Evolutionary conservation across 2,888 invertebrate species (phyloP).

Genomic region (Drosophila diplacantha): DNA sequence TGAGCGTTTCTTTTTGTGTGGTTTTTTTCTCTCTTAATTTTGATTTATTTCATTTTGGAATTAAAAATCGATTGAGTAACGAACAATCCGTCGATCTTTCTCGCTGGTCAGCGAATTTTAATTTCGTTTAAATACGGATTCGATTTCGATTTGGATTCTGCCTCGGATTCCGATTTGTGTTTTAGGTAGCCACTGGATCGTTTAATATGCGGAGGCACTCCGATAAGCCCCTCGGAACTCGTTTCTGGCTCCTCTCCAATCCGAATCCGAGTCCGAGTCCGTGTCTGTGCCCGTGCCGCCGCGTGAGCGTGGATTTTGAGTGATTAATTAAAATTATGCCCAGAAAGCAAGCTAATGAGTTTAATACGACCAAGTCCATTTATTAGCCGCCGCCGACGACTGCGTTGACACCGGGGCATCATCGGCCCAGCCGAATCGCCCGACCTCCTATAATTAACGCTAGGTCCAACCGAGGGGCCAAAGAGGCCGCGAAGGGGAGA

Average conservation of each 20-base stretch:
- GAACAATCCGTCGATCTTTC: conserved; percentile 56
- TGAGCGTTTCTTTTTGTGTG: conserved; percentile 16
- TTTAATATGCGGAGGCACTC: conserved; percentile 60
- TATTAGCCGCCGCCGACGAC: conserved; percentile 53
- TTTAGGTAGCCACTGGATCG: conserved; percentile 60
- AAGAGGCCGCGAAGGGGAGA: conserved; percentile 26
- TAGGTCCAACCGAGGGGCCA: conserved; percentile 48
- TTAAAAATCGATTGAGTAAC: conserved; percentile 71
- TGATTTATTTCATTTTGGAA: conserved; percentile 73
- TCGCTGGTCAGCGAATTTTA: conserved; percentile 52
- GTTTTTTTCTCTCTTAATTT: conserved; percentile 56
- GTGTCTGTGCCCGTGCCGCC: conserved; percentile 2
- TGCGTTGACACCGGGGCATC: conserved; percentile 60
- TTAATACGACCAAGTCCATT: conserved; percentile 68
- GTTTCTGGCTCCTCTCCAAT: conserved; percentile 35
- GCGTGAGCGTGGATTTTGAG: conserved; percentile 60
- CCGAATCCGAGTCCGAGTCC: conserved; percentile 11
- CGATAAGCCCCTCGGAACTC: conserved; percentile 45
- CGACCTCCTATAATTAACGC: conserved; percentile 71
- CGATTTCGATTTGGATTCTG: conserved; percentile 15
- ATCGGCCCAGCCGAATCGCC: conserved; percentile 27
- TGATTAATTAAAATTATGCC: conserved; percentile 72
- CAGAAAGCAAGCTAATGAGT: conserved; percentile 73
- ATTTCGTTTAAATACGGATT: conserved; percentile 51
- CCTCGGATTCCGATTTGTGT: conserved; percentile 35